phyloP scores from a whole-genome alignment of 1,140 invertebrate species.

The Achroia grisella region DNA sequence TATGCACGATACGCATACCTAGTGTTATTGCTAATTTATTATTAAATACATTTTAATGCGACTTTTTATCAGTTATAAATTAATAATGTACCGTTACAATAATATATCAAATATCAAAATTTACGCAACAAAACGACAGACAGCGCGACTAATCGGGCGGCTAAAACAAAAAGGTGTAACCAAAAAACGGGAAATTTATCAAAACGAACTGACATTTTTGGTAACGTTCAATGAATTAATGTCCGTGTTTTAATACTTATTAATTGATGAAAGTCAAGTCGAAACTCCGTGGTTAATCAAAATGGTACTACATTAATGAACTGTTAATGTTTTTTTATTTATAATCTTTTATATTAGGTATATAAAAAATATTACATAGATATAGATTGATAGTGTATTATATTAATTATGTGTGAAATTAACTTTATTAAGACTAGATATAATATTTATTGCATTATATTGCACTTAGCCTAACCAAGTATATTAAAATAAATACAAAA shows the following conservation, averaged over 20 bases:
- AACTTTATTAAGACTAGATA: background rate
- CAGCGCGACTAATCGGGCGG: conserved; percentile 38
- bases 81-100: background rate
- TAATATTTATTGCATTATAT: background rate
- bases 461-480: background rate
- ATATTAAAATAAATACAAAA: too few relatives aligned
- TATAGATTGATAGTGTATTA: too few relatives aligned
- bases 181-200: conserved; percentile 37
- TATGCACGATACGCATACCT: too few relatives aligned
- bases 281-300: conserved; percentile 45
- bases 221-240: conserved; percentile 9
- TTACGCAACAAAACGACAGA: conserved; percentile 17
- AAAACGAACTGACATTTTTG: conserved; percentile 38
- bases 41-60: conserved; percentile 1
- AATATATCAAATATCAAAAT: conserved; percentile 21
- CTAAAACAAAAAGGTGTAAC: conserved; percentile 42
- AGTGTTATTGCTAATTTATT: background rate
- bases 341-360: background rate
- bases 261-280: conserved; percentile 30
- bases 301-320: conserved; percentile 16
- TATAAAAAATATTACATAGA: background rate
- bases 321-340: conserved; percentile 36
- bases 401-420: background rate
- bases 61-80: background rate
- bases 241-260: conserved; percentile 14